phyloP scores from a whole-genome alignment of 2,113 vertebrate genomes.

The Pituophis catenifer region DNA sequence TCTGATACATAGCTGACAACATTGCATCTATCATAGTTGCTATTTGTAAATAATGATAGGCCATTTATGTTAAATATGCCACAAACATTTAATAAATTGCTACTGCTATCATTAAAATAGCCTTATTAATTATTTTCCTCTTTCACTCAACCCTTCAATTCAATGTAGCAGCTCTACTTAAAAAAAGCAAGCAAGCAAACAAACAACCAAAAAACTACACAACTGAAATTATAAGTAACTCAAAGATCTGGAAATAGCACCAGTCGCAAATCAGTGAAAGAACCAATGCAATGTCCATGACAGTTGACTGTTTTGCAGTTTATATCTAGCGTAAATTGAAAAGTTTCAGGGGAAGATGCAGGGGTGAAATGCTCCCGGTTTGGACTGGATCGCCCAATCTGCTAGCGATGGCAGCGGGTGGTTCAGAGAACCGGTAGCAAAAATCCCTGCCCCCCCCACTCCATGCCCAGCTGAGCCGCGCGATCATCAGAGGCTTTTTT shows the following conservation, averaged over 20 bases:
- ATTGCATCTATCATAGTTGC: neutral
- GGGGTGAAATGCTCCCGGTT: too few relatives aligned
- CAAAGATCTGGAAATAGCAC: neutral
- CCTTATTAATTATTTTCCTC: neutral
- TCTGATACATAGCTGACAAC: neutral
- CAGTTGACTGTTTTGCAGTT: neutral
- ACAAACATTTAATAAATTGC: neutral
- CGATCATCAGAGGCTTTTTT: too few relatives aligned
- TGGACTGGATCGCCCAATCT: too few relatives aligned
- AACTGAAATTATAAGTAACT: neutral
- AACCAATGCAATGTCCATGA: neutral
- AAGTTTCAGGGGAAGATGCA: neutral
- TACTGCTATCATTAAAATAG: neutral
- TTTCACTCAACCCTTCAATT: neutral
- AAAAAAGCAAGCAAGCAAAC: neutral
- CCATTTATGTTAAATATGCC: neutral
- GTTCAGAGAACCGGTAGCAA: too few relatives aligned
- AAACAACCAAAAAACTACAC: accelerated
- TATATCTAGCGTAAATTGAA: constrained; percentile 7
- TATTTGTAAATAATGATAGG: neutral
- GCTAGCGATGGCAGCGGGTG: too few relatives aligned
- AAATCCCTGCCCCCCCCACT: too few relatives aligned
- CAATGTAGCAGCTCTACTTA: neutral
- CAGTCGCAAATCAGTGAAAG: neutral
- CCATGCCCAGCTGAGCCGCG: too few relatives aligned